phyloP scores from a whole-genome alignment of 2,797 vertebrate species.

The Zalophus californianus region DNA sequence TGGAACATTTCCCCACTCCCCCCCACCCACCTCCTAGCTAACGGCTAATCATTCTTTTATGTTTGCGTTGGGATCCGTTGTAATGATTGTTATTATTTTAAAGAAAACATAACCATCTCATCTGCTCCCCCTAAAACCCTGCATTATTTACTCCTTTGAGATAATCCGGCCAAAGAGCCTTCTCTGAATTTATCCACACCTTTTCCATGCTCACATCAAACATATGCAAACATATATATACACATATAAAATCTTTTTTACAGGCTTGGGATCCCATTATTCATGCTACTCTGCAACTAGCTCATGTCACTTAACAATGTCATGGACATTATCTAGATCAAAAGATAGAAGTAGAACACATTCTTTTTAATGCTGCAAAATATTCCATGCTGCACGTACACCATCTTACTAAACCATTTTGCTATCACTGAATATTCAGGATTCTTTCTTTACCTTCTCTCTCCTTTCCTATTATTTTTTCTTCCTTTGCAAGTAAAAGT shows the following conservation, averaged over 20 bases:
- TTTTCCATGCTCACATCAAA: background rate
- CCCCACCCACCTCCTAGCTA: background rate
- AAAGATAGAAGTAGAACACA: background rate
- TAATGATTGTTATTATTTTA: background rate
- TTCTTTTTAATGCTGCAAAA: background rate
- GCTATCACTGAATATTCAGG: background rate
- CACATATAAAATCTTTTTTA: background rate
- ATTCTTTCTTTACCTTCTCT: background rate
- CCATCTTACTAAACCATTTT: background rate
- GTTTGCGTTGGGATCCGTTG: background rate
- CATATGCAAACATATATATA: background rate
- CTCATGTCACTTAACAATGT: background rate
- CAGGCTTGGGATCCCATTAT: background rate
- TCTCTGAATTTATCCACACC: background rate
- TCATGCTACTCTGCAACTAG: background rate
- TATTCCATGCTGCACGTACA: fast-evolving
- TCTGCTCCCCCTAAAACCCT: background rate
- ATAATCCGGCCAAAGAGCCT: background rate
- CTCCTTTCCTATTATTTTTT: background rate
- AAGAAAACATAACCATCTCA: background rate
- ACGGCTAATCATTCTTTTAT: background rate
- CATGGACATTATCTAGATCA: background rate
- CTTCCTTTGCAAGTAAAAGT: background rate
- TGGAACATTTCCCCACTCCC: background rate
- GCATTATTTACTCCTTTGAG: background rate